These are phyloP conservation scores for Gymnocheta viridis DNA, from an alignment of 2,888 invertebrate species.

Conservation along the genomic window DNA sequence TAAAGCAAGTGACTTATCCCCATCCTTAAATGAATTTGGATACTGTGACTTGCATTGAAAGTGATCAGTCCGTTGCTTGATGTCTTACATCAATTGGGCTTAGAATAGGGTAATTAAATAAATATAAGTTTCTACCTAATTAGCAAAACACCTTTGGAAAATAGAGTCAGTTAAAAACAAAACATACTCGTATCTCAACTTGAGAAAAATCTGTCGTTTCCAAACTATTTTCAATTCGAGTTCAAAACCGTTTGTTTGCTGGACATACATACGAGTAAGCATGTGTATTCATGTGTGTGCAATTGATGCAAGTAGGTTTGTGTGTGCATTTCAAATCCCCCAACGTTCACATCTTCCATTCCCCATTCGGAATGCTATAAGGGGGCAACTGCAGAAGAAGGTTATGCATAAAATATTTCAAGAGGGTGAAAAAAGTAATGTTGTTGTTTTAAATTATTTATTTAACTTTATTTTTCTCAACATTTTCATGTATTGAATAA, in stretches of 20 bases:
- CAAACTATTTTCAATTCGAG: neutral
- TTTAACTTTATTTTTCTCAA: constrained; percentile 2
- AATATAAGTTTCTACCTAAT: too few relatives aligned
- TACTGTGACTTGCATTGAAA: too few relatives aligned
- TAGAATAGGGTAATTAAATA: too few relatives aligned
- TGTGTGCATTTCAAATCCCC: constrained; percentile 36
- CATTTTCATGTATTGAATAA: constrained; percentile 43
- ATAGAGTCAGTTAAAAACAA: too few relatives aligned
- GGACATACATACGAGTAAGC: neutral
- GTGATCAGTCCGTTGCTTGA: too few relatives aligned
- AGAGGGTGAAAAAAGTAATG: constrained; percentile 64
- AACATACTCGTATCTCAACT: too few relatives aligned
- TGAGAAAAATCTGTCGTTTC: neutral
- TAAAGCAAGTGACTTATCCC: too few relatives aligned
- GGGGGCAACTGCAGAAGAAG: constrained; percentile 30
- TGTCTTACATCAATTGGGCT: too few relatives aligned
- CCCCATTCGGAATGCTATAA: neutral
- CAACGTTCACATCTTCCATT: constrained; percentile 21
- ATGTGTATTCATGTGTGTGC: constrained; percentile 49
- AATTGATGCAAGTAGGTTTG: constrained; percentile 65
- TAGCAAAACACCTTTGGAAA: too few relatives aligned
- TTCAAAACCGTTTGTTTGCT: neutral
- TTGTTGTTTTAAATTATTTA: constrained; percentile 49
- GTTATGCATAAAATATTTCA: constrained; percentile 61
- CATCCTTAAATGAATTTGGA: too few relatives aligned